Conservation (phyloP, 2,797 vertebrate species). For the Sciurus carolinensis region DNA sequence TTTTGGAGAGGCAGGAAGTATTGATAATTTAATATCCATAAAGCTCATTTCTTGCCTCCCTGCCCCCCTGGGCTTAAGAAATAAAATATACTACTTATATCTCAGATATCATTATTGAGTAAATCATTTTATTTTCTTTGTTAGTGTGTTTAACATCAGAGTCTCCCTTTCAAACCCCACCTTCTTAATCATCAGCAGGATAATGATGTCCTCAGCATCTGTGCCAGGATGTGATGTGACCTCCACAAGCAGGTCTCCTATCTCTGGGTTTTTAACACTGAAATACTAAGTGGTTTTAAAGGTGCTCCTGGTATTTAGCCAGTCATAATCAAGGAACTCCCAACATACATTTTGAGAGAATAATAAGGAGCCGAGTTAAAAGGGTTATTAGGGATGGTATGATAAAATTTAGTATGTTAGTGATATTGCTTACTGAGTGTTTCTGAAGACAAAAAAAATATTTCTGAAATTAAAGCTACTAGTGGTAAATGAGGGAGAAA, state of each 20-base stretch:
- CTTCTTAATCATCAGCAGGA: not conserved
- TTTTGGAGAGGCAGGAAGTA: not conserved
- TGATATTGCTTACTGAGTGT: not conserved
- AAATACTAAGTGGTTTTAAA: not conserved
- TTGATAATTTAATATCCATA: not conserved
- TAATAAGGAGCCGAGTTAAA: not conserved
- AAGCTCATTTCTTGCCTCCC: not conserved
- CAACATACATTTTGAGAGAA: not conserved
- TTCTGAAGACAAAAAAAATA: not conserved
- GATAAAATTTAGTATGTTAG: not conserved
- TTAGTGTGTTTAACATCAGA: not conserved
- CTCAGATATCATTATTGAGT: not conserved
- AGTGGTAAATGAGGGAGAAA: not conserved
- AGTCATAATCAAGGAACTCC: not conserved
- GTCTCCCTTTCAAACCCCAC: not conserved
- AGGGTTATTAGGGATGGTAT: not conserved
- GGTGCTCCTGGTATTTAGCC: not conserved
- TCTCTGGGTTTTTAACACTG: not conserved
- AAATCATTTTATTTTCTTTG: slow-evolving; percentile 14
- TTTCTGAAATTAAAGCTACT: not conserved
- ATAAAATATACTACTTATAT: slow-evolving; percentile 16
- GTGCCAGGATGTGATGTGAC: not conserved
- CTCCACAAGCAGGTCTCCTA: not conserved
- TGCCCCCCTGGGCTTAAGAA: slow-evolving; percentile 5
- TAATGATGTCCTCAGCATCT: not conserved